These are phyloP conservation scores for Brachionus plicatilis DNA, from an alignment of 1,140 invertebrate genomes.

Conservation along the genomic window DNA sequence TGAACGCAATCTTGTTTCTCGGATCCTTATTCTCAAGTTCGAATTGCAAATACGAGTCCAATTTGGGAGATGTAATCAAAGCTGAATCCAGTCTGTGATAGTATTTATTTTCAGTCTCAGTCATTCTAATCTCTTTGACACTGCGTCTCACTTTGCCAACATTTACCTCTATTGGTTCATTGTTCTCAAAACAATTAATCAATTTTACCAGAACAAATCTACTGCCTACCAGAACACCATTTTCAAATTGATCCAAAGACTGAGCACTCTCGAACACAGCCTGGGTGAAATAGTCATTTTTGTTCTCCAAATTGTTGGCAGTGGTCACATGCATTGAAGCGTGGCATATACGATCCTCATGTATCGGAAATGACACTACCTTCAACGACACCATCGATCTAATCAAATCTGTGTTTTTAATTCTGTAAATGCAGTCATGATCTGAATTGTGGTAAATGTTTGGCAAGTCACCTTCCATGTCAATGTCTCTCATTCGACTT, in stretches of 20 bases:
- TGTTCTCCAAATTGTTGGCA: neutral
- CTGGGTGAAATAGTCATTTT: neutral
- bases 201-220: constrained; percentile 3
- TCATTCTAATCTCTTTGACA: neutral
- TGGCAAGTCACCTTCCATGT: neutral
- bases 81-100: neutral
- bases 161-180: constrained; percentile 18
- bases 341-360: constrained; percentile 13
- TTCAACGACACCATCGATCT: neutral
- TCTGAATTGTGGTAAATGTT: constrained; percentile 33
- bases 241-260: neutral
- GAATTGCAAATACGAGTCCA: neutral
- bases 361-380: neutral
- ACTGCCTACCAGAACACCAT: neutral
- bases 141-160: neutral
- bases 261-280: neutral
- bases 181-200: constrained; percentile 36
- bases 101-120: constrained; percentile 1
- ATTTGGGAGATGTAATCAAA: neutral
- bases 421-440: constrained; percentile 24
- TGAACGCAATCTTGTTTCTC: neutral
- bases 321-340: neutral
- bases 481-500: constrained; percentile 15
- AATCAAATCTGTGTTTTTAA: neutral
- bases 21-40: neutral